Conservation (phyloP, 1,140 invertebrate genomes). For the Chrysoperla carnea region DNA sequence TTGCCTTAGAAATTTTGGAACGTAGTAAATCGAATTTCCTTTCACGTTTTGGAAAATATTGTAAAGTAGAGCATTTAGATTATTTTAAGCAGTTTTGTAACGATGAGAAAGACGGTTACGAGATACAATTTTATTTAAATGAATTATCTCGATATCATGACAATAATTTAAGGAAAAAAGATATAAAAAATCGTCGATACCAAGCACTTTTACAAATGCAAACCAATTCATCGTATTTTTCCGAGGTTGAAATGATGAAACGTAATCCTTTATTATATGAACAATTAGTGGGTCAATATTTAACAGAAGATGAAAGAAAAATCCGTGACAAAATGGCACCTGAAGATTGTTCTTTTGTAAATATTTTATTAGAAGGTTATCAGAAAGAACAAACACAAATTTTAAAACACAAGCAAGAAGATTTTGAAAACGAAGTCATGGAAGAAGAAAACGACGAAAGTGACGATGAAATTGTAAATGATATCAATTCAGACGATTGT, state of each 20-base stretch:
- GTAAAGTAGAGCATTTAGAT: slow-evolving; percentile 43
- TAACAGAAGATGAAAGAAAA: slow-evolving; percentile 56
- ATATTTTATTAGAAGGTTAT: slow-evolving; percentile 46
- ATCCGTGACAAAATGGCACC: slow-evolving; percentile 33
- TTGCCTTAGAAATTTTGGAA: slow-evolving; percentile 43
- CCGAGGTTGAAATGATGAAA: slow-evolving; percentile 82
- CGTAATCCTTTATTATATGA: slow-evolving; percentile 79
- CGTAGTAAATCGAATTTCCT: slow-evolving; percentile 51
- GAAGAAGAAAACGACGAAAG: slow-evolving; percentile 27
- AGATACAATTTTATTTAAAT: slow-evolving; percentile 37
- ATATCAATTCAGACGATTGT: slow-evolving; percentile 16
- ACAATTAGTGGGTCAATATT: slow-evolving; percentile 67
- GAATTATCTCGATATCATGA: slow-evolving; percentile 35
- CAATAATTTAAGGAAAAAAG: slow-evolving; percentile 29
- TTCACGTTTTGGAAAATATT: slow-evolving; percentile 51
- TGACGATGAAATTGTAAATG: slow-evolving; percentile 14
- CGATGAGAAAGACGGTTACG: slow-evolving; percentile 26
- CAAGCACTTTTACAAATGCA: slow-evolving; percentile 62
- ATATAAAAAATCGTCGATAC: slow-evolving; percentile 63
- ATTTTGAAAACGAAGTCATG: slow-evolving; percentile 32
- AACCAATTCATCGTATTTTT: slow-evolving; percentile 66
- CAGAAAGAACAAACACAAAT: slow-evolving; percentile 31
- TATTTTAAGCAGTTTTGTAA: slow-evolving; percentile 37
- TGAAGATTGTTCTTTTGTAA: slow-evolving; percentile 41
- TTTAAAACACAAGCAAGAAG: slow-evolving; percentile 38